phyloP scores from a whole-genome alignment of 2,888 invertebrate genomes.

The Megastigmus dorsalis region DNA sequence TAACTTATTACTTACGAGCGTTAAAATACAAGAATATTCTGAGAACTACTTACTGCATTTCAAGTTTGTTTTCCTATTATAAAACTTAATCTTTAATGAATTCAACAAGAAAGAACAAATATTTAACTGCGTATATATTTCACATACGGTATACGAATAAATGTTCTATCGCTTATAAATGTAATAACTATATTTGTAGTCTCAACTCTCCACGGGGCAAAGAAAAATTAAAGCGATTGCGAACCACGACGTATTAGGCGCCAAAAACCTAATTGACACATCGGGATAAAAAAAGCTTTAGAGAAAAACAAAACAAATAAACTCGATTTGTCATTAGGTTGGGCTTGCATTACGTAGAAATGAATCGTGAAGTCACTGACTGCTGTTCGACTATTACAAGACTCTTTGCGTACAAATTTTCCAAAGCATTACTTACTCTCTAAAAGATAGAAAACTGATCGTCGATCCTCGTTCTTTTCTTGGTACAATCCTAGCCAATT shows the following conservation, averaged over 20 bases:
- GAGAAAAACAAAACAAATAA: conserved; percentile 11
- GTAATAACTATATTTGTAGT: not conserved
- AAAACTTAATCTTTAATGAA: conserved; percentile 24
- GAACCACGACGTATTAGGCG: not conserved
- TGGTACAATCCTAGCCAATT: conserved; percentile 32
- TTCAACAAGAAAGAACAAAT: not conserved
- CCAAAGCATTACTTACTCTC: conserved; percentile 40
- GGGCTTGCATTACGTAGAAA: conserved; percentile 11
- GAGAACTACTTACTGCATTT: not conserved
- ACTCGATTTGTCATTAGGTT: conserved; percentile 29
- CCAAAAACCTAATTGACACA: not conserved
- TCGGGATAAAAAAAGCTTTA: conserved; percentile 29
- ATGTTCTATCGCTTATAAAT: not conserved
- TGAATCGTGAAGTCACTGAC: conserved; percentile 20
- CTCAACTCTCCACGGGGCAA: conserved; percentile 17
- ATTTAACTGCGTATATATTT: conserved; percentile 4
- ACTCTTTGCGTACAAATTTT: conserved; percentile 47
- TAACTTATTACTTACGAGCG: conserved; percentile 16
- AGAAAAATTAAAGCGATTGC: conserved; percentile 3
- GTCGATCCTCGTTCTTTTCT: conserved; percentile 37
- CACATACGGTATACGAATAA: not conserved
- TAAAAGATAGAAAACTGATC: conserved; percentile 19
- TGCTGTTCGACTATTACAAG: conserved; percentile 40
- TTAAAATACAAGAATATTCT: not conserved
- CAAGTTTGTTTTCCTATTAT: conserved; percentile 2